Percentiles rank a stretch among this genome's conserved stretches.
Evolutionary conservation across 2,113 vertebrate species (phyloP).

Genomic region (Cyprinodon tularosa): DNA sequence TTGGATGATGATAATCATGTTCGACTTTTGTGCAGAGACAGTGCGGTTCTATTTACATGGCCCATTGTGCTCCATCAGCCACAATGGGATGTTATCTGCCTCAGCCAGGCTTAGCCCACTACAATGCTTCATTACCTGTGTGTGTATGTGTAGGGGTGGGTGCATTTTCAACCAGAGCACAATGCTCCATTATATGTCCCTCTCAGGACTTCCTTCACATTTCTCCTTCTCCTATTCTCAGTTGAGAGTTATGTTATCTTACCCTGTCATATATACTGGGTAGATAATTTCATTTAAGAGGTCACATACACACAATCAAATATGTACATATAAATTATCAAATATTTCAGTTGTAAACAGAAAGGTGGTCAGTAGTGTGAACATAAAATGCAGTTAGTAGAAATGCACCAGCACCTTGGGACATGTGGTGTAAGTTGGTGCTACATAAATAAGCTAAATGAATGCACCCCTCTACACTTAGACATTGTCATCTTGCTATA

Average conservation of each 20-base stretch:
- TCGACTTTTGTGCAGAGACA: slow-evolving; percentile 34
- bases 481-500: no score
- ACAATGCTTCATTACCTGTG: slow-evolving; percentile 75
- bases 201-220: slow-evolving; percentile 53
- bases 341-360: no score
- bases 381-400: no score
- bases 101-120: slow-evolving; percentile 65
- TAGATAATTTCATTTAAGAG: slow-evolving; percentile 48
- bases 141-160: slow-evolving; percentile 9
- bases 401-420: no score
- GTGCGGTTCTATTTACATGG: slow-evolving; percentile 54
- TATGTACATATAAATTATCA: no score
- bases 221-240: slow-evolving; percentile 61
- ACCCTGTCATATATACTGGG: slow-evolving; percentile 61
- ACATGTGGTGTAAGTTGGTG: no score
- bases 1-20: slow-evolving; percentile 21
- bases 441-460: no score
- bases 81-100: slow-evolving; percentile 75
- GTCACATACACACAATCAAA: background rate
- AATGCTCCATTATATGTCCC: slow-evolving; percentile 61
- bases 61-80: slow-evolving; percentile 75
- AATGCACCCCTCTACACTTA: no score
- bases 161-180: slow-evolving; percentile 36
- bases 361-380: no score
- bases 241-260: slow-evolving; percentile 58